These are phyloP conservation scores for Lysiphlebus fabarum DNA, from an alignment of 1,140 invertebrate species.

Conservation along the genomic window DNA sequence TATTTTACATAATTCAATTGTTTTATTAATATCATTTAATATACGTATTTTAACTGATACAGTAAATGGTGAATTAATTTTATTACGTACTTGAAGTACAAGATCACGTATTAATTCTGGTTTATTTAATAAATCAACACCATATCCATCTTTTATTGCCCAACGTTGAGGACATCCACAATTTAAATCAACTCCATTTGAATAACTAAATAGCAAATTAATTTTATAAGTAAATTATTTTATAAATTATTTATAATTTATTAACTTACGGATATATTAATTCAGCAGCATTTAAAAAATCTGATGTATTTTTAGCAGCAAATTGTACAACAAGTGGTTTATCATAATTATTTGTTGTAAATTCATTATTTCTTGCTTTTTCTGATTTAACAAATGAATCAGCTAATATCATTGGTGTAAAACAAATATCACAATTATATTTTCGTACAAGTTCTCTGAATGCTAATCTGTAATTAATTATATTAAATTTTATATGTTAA, in stretches of 20 bases:
- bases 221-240: constrained; percentile 30
- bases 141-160: constrained; percentile 89
- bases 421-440: constrained; percentile 87
- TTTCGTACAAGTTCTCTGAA: constrained; percentile 78
- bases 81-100: constrained; percentile 70
- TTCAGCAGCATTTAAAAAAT: constrained; percentile 82
- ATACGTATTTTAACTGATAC: constrained; percentile 92
- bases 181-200: constrained; percentile 91
- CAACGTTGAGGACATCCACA: constrained; percentile 96
- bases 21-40: constrained; percentile 59
- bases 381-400: constrained; percentile 87
- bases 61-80: constrained; percentile 72
- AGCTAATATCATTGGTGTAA: constrained; percentile 95
- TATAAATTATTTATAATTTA: constrained; percentile 19
- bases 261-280: constrained; percentile 73
- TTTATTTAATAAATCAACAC: constrained; percentile 77
- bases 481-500: constrained; percentile 4
- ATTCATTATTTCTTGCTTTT: constrained; percentile 86
- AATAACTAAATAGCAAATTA: constrained; percentile 58
- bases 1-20: constrained; percentile 72
- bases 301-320: constrained; percentile 79
- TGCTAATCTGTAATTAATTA: constrained; percentile 64
- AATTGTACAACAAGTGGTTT: constrained; percentile 89
- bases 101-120: constrained; percentile 83
- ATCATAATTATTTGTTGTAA: constrained; percentile 76